Evolutionary conservation across 2,797 vertebrate species (phyloP).

Genomic region (Ambastaia sidthimunki): DNA sequence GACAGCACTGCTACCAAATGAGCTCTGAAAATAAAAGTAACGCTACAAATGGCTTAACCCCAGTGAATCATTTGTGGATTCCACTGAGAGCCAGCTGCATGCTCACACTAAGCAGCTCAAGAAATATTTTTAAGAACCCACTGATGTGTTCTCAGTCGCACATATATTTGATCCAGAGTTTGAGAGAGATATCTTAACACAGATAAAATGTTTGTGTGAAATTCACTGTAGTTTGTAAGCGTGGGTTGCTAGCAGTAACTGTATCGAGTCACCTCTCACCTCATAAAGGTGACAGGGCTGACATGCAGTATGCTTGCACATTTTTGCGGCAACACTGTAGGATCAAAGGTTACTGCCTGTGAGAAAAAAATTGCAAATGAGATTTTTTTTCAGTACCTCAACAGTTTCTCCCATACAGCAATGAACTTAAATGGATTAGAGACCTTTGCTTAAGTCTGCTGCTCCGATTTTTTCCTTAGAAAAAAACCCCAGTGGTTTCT

Average conservation of each 20-base stretch:
- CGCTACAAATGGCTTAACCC: not conserved
- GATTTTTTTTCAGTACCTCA: not conserved
- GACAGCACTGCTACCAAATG: constrained; percentile 4
- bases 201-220: not conserved
- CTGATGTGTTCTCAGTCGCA: not conserved
- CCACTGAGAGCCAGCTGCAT: not conserved
- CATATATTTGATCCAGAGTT: not conserved
- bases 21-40: constrained; percentile 5
- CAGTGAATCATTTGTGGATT: not conserved
- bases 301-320: not conserved
- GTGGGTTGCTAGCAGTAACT: not conserved
- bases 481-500: not conserved
- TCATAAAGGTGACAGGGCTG: not conserved
- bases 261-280: not conserved
- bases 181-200: not conserved
- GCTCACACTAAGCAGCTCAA: not conserved
- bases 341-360: not conserved
- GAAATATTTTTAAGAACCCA: not conserved
- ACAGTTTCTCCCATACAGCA: not conserved
- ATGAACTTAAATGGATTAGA: not conserved
- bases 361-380: not conserved
- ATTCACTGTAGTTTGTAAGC: not conserved
- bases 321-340: not conserved
- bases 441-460: not conserved
- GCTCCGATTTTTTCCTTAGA: not conserved